Conservation (phyloP, 1,140 invertebrate species). For the Mycetomoellerius zeteki region DNA sequence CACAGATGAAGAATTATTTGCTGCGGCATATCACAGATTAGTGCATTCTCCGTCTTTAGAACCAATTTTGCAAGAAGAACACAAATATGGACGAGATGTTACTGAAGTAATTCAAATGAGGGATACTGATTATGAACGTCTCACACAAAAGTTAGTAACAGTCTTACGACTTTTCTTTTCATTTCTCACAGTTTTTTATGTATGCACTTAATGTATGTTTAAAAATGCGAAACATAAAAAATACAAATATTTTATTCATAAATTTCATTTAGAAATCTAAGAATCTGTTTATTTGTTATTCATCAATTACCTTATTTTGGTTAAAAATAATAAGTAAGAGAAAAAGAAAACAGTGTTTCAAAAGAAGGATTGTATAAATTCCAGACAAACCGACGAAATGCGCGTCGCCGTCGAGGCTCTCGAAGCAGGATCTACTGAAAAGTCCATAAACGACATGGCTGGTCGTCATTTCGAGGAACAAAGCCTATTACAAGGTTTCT, state of each 20-base stretch:
- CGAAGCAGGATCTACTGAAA: constrained; percentile 90
- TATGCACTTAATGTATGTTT: not conserved
- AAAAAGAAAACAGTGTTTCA: not conserved
- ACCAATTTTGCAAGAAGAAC: constrained; percentile 92
- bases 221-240: not conserved
- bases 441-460: constrained; percentile 92
- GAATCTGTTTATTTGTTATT: not conserved
- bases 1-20: constrained; percentile 92
- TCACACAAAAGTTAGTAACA: constrained; percentile 89
- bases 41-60: constrained; percentile 94
- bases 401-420: constrained; percentile 90
- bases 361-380: constrained; percentile 60
- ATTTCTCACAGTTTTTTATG: not conserved
- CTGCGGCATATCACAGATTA: constrained; percentile 93
- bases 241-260: not conserved
- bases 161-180: not conserved
- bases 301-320: not conserved
- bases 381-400: constrained; percentile 93
- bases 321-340: not conserved
- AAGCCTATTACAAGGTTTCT: constrained; percentile 91
- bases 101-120: constrained; percentile 89
- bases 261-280: not conserved
- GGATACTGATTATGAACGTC: constrained; percentile 89
- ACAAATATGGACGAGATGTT: constrained; percentile 92
- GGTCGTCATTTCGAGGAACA: constrained; percentile 93